These are phyloP conservation scores for Ypsolopha scabrella DNA, from an alignment of 2,888 invertebrate species.

Conservation along the genomic window DNA sequence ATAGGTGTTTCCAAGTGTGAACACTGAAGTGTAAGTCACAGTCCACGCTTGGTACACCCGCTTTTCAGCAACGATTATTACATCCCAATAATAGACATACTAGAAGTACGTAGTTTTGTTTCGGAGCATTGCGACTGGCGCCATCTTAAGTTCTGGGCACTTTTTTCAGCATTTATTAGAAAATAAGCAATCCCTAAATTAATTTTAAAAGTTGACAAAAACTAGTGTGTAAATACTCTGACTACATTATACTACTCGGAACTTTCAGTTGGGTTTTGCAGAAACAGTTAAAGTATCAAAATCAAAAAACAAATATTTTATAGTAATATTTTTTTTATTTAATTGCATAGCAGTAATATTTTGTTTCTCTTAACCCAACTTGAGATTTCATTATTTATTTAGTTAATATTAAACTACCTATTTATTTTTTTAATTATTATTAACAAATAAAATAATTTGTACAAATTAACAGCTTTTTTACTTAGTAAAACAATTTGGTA, in stretches of 20 bases:
- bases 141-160: too few relatives aligned
- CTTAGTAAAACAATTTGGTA: too few relatives aligned
- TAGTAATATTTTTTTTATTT: constrained; percentile 8
- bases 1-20: too few relatives aligned
- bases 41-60: too few relatives aligned
- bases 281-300: constrained; percentile 30
- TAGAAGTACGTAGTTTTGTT: too few relatives aligned
- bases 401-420: constrained; percentile 41
- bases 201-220: constrained; percentile 7
- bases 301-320: constrained; percentile 1
- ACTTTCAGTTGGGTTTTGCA: constrained; percentile 70
- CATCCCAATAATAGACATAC: too few relatives aligned
- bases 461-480: constrained; percentile 51
- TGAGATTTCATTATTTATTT: constrained; percentile 68
- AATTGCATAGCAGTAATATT: constrained; percentile 1
- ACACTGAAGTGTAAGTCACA: too few relatives aligned
- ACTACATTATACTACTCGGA: constrained; percentile 28
- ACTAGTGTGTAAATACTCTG: constrained; percentile 50
- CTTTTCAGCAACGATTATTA: too few relatives aligned
- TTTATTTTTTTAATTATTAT: constrained; percentile 53
- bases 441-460: constrained; percentile 62
- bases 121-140: too few relatives aligned
- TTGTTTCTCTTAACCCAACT: constrained; percentile 65
- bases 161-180: too few relatives aligned
- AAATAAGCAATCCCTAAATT: too few relatives aligned